Evolutionary conservation across 2,797 vertebrate genomes (phyloP), one percentile per base, ranked within the genome.

Genomic region (Pseudochirops corinnae): DNA sequence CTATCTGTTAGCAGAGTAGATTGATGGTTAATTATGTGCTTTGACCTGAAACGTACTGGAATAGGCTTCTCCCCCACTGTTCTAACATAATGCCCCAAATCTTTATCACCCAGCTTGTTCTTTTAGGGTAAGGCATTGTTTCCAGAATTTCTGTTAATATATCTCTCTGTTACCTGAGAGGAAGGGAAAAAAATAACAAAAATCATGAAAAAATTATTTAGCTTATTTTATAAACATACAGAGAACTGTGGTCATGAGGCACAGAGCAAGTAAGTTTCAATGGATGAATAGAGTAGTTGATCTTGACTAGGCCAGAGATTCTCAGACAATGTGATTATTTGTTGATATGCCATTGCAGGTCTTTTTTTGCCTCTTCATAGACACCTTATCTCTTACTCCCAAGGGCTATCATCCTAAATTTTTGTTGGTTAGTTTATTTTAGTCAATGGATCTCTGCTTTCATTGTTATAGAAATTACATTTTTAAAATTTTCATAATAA

Each of bases 141-240:
- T 74, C 56, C 1, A 96, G 87, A 60, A 62, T 56, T 46, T 95
- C 14, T 90, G 93, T 95, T 92, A 87, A 91, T 39, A 46, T 29
- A 4, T 31, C 94, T 56, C 5, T 56, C 11, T 92, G 28, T 56
- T 53, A 26, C 29, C 57, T 91, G 52, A 57, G 57, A 96, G 55
- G 94, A 91, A 24, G 31, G 9, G 21, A 56, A 96, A 53, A 53
- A 92, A 1, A 28, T 58, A 6, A 74, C n/a, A 74, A 74, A 74
- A 74, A 46, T 46, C 18, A 39, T 74, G n/a, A 82, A 39, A 82
- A 82, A 7, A 1, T 39, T 21, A 82, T 82, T 24, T 39, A 14
- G 1, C 1, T 82, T 24, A 46, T 82, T 82, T 39, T 82, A 46
- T 82, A 24, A 82, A n/a, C 67, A 39, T 46, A 0, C 67, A 24